Conservation (phyloP, 2,797 vertebrate species). For the Urophycis tenuis region DNA sequence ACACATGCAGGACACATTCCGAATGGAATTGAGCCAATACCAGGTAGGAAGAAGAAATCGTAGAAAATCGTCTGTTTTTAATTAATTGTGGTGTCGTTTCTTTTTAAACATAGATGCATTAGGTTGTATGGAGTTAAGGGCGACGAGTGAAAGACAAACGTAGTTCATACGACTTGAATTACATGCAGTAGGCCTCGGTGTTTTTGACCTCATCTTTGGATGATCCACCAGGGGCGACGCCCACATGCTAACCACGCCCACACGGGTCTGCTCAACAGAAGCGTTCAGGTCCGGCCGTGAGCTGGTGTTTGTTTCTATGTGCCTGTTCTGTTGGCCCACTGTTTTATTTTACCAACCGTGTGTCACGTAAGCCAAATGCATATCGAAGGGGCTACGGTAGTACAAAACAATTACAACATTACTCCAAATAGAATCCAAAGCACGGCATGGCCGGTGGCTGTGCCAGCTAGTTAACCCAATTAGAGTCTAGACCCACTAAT, state of each 20-base stretch:
- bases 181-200: neutral
- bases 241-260: neutral
- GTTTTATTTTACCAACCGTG: neutral
- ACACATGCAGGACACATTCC: conserved; percentile 73
- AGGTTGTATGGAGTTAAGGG: neutral
- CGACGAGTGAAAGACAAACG: neutral
- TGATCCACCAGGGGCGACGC: neutral
- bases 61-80: neutral
- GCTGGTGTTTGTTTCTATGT: neutral
- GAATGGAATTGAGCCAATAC: conserved; percentile 68
- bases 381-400: neutral
- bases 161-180: neutral
- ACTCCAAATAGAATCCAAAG: neutral
- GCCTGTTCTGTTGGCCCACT: neutral
- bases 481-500: conserved; percentile 61
- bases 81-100: neutral
- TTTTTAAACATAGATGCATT: neutral
- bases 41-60: conserved; percentile 69
- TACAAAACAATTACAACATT: neutral
- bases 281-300: neutral
- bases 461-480: conserved; percentile 62
- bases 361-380: neutral
- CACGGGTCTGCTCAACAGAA: neutral
- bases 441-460: conserved; percentile 39
- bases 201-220: neutral